These are phyloP conservation scores for Sorex fumeus DNA, from an alignment of 2,113 vertebrate species.

Conservation along the genomic window DNA sequence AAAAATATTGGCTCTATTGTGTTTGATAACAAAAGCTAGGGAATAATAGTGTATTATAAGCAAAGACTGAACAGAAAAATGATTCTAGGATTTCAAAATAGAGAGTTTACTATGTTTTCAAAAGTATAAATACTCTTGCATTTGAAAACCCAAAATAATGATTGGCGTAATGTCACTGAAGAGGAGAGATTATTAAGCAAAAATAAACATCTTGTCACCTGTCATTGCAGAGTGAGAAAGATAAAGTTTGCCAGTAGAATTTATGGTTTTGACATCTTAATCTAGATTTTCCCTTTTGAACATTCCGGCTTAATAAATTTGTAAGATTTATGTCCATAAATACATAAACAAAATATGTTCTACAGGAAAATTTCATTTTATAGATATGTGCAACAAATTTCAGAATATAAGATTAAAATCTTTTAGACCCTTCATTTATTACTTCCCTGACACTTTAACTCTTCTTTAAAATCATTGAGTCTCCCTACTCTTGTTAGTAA, in stretches of 20 bases:
- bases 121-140: conserved; percentile 30
- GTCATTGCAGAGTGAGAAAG: background rate
- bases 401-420: background rate
- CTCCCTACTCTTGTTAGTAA: too few relatives aligned
- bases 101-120: background rate
- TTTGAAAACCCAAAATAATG: conserved; percentile 55
- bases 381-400: background rate
- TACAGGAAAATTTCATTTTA: background rate
- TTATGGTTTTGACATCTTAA: conserved; percentile 40
- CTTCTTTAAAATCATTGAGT: background rate
- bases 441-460: background rate
- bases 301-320: conserved; percentile 19
- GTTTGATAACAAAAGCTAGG: background rate
- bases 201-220: conserved; percentile 19
- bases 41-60: background rate
- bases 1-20: background rate
- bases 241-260: background rate
- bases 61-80: background rate
- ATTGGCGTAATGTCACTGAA: background rate
- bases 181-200: conserved; percentile 44
- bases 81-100: conserved; percentile 1
- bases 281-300: conserved; percentile 6
- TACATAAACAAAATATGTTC: background rate
- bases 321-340: background rate
- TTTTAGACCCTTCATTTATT: background rate